These are phyloP conservation scores for Odobenus rosmarus DNA, from an alignment of 2,113 vertebrate genomes.

Conservation along the genomic window DNA sequence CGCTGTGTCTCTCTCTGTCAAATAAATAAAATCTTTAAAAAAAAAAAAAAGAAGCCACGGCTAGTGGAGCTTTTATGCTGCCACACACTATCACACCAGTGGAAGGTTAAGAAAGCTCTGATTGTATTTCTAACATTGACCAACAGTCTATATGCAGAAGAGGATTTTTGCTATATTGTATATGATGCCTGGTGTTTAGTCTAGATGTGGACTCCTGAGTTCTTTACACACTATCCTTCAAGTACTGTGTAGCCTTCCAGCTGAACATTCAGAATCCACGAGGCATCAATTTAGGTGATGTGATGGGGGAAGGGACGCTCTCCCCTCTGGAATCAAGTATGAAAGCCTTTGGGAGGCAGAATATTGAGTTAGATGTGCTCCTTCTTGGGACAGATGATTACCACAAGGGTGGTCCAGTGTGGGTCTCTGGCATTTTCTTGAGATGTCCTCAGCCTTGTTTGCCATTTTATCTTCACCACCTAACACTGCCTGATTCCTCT, in stretches of 20 bases:
- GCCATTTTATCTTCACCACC: neutral
- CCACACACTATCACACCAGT: rapidly evolving
- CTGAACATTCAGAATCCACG: neutral
- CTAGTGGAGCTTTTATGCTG: neutral
- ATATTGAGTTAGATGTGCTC: neutral
- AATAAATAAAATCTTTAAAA: too few relatives aligned
- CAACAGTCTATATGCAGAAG: neutral
- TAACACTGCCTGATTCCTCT: neutral
- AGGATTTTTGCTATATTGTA: neutral
- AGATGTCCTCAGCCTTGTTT: neutral
- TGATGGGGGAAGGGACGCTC: neutral
- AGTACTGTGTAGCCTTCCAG: rapidly evolving
- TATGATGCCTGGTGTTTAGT: neutral
- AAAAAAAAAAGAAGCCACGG: neutral
- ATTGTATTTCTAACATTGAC: neutral
- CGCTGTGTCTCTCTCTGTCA: too few relatives aligned
- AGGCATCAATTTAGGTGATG: rapidly evolving
- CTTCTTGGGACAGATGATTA: neutral
- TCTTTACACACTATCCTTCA: rapidly evolving
- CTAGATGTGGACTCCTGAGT: neutral
- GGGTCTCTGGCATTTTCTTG: neutral
- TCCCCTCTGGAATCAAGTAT: neutral
- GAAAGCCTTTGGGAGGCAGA: neutral
- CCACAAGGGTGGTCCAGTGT: neutral
- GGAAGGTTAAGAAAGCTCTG: neutral